phyloP scores from a whole-genome alignment of 2,113 vertebrate species.

The Holacanthus passer region DNA sequence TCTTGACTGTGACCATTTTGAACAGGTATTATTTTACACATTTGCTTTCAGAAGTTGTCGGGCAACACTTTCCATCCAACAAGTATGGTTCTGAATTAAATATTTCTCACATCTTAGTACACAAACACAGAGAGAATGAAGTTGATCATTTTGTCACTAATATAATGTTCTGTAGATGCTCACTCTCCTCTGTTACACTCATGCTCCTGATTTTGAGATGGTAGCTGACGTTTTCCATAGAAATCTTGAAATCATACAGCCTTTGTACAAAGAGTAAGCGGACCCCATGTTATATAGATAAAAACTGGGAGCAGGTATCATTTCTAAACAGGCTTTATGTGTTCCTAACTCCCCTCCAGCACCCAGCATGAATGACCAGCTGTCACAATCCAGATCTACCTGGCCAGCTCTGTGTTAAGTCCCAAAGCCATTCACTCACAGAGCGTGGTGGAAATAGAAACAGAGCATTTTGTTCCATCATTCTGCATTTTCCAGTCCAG shows the following conservation, averaged over 20 bases:
- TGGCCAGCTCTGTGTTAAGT: neutral
- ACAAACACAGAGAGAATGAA: too few species aligned
- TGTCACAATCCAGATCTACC: slow-evolving; percentile 8
- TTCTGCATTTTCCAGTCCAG: neutral
- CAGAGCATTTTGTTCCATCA: neutral
- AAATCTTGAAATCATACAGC: neutral
- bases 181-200: neutral
- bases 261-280: neutral
- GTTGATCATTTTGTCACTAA: too few species aligned
- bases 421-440: slow-evolving; percentile 14
- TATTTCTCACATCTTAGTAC: too few species aligned
- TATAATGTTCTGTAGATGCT: too few species aligned
- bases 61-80: too few species aligned
- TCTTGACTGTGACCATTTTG: too few species aligned
- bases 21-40: too few species aligned
- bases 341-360: neutral
- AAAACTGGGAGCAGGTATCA: neutral
- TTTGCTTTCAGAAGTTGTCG: too few species aligned
- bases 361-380: neutral
- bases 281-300: neutral
- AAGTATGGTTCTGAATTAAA: too few species aligned
- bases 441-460: slow-evolving; percentile 1
- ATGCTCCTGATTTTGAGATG: neutral
- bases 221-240: neutral
- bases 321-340: slow-evolving; percentile 5